A percentile compares a stretch with the other conserved stretches of the same genome.
phyloP scores from a whole-genome alignment of 1,140 invertebrate genomes.

The Heliconius melpomene region DNA sequence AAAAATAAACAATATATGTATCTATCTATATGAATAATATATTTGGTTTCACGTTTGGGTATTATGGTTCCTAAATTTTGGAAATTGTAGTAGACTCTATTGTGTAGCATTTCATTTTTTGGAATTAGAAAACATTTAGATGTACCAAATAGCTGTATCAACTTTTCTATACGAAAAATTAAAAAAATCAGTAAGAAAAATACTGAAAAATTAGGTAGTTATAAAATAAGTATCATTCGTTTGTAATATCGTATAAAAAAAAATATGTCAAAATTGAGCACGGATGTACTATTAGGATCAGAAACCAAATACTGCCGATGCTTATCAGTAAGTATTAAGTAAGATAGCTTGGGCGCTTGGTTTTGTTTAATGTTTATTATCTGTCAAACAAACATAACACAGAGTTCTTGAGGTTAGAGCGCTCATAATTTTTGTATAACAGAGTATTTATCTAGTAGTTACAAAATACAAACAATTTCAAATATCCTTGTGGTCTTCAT shows the following conservation, averaged over 20 bases:
- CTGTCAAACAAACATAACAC: constrained; percentile 36
- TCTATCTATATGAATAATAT: constrained; percentile 59
- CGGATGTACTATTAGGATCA: constrained; percentile 76
- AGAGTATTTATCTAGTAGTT: constrained; percentile 54
- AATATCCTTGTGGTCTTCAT: constrained; percentile 80
- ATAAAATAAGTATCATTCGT: constrained; percentile 74
- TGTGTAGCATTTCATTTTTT: constrained; percentile 78
- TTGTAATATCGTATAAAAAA: constrained; percentile 64
- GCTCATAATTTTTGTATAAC: constrained; percentile 69
- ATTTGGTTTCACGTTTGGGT: constrained; percentile 79
- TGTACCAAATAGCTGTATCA: constrained; percentile 79
- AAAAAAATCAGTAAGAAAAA: constrained; percentile 66
- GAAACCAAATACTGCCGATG: constrained; percentile 73
- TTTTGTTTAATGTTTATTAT: constrained; percentile 35
- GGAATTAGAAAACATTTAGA: constrained; percentile 76
- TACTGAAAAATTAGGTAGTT: constrained; percentile 75
- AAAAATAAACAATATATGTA: constrained; percentile 58
- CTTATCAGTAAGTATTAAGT: constrained; percentile 63
- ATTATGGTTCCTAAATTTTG: constrained; percentile 82
- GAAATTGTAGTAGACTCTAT: constrained; percentile 81
- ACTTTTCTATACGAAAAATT: constrained; percentile 73
- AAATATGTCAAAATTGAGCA: constrained; percentile 69
- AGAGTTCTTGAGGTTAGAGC: constrained; percentile 41
- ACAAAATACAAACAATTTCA: constrained; percentile 61
- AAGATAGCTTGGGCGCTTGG: constrained; percentile 56